Base-by-base conservation (phyloP, 2,113 vertebrate genomes). In the Lepus europaeus region DNA sequence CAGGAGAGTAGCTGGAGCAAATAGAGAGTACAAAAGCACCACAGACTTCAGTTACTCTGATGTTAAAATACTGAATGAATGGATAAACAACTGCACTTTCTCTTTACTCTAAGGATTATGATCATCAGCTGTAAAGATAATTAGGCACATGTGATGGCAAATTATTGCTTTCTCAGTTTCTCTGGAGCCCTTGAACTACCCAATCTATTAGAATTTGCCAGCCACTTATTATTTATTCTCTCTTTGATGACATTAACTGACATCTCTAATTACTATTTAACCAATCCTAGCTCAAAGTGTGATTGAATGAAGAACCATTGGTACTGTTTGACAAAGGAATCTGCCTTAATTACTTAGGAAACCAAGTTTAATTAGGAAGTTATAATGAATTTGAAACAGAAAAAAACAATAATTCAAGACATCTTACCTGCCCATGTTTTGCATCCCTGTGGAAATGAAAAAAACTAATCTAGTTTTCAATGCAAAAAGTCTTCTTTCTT, bases 191-290 rank as follows among this genome's bases (percentile, higher is more conserved):
- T 94, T 56, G 36, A 89, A 79, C 83, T 91, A 10, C 17, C 56
- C 49, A 31, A 0, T 69, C 20, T 87, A 9, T 81, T 70, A 84
- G 20, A 5, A 72, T 72, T 10, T 31, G n/a, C 19, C 29, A 36
- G 27, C 19, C 33, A 39, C 25, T 53, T 83, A 13, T 8, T 59
- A 9, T 59, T 56, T 12, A 56, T 33, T 78, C 12, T 91, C 45
- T 83, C 31, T 87, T 73, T 73, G 53, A 69, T 49, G 31, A 33
- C 10, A 51, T 39, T 39, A 89, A 3, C 17, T 90, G n/a, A 87
- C 29, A 80, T 39, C 17, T 89, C 17, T 93, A 87, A 80, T 89
- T 81, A 96, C 89, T 91, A 74, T 73, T 94, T 93, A 90, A 68
- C 22, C 64, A 8, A 70, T 25, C 1, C 9, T 64, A 53, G 51